Evolutionary conservation across 2,797 vertebrate species (phyloP).

Genomic region (Synanceia verrucosa): DNA sequence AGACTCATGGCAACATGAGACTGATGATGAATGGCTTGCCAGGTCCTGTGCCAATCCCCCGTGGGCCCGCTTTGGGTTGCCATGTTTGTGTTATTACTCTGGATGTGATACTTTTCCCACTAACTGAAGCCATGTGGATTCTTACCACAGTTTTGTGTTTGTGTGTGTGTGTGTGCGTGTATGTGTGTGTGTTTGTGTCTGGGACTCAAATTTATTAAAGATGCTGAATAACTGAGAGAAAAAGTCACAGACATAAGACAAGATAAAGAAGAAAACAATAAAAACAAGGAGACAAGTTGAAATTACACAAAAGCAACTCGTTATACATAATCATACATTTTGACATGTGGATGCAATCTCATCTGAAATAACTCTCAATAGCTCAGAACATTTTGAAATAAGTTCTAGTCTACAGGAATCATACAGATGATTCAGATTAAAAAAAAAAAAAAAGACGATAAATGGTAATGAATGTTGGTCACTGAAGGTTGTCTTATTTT

Average conservation of each 20-base stretch:
- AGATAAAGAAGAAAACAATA: not conserved
- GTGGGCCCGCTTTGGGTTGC: conserved; percentile 59
- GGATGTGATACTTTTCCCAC: conserved; percentile 75
- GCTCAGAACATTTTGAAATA: not conserved
- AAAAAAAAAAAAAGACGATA: not conserved
- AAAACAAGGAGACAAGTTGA: not conserved
- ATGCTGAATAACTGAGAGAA: conserved; percentile 4
- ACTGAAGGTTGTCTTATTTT: conserved; percentile 24
- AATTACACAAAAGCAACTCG: not conserved
- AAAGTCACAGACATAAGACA: conserved; percentile 6
- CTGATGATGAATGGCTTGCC: conserved; percentile 67
- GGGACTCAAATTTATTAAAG: conserved; percentile 16
- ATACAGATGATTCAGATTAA: not conserved
- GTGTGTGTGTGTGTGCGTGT: conserved; percentile 18
- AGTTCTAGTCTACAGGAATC: not conserved
- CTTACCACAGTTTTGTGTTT: conserved; percentile 40
- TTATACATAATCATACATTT: not conserved
- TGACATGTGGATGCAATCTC: not conserved
- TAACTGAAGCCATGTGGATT: conserved; percentile 72
- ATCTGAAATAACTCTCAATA: conserved; percentile 25
- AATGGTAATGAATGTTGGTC: conserved; percentile 18
- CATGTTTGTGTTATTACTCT: conserved; percentile 73
- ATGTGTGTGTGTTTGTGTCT: conserved; percentile 7
- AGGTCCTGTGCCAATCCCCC: conserved; percentile 65
- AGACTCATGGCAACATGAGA: conserved; percentile 53